Evolutionary conservation across 2,888 invertebrate genomes (phyloP).

Genomic region (Synergus umbraculus): DNA sequence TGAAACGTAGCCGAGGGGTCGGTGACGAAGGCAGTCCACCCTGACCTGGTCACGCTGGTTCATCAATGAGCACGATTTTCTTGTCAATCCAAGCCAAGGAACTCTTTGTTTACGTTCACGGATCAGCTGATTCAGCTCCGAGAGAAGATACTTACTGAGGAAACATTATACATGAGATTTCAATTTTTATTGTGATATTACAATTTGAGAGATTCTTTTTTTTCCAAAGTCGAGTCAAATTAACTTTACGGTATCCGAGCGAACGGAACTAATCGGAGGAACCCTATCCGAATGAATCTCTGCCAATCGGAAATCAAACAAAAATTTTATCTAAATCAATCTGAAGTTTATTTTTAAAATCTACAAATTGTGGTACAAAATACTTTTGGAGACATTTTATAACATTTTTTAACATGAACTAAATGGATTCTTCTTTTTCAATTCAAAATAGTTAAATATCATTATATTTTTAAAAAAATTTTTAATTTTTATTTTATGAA

Average conservation of each 20-base stretch:
- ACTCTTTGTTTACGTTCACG: slow-evolving; percentile 3
- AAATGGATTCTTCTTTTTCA: too few relatives aligned
- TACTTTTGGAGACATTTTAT: too few relatives aligned
- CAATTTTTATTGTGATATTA: background rate
- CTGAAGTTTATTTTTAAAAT: too few relatives aligned
- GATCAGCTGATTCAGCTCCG: background rate
- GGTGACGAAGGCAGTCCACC: slow-evolving; percentile 58
- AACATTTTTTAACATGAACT: too few relatives aligned
- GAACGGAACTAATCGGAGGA: too few relatives aligned
- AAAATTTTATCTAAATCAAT: too few relatives aligned
- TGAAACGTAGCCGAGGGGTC: slow-evolving; percentile 47
- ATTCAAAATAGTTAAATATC: too few relatives aligned
- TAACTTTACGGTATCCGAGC: background rate
- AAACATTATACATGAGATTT: background rate
- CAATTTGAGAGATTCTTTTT: background rate
- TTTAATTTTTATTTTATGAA: too few relatives aligned
- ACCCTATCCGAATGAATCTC: too few relatives aligned
- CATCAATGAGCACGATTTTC: slow-evolving; percentile 37
- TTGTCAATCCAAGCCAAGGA: slow-evolving; percentile 26
- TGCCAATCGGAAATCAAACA: too few relatives aligned
- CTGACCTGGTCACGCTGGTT: slow-evolving; percentile 61
- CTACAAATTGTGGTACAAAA: too few relatives aligned
- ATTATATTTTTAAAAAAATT: too few relatives aligned
- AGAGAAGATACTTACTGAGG: background rate
- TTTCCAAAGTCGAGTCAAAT: background rate